Evolutionary conservation across 2,888 invertebrate genomes (phyloP), one percentile per base, ranked within the genome.

Genomic region (Sylvicola fuscatus): DNA sequence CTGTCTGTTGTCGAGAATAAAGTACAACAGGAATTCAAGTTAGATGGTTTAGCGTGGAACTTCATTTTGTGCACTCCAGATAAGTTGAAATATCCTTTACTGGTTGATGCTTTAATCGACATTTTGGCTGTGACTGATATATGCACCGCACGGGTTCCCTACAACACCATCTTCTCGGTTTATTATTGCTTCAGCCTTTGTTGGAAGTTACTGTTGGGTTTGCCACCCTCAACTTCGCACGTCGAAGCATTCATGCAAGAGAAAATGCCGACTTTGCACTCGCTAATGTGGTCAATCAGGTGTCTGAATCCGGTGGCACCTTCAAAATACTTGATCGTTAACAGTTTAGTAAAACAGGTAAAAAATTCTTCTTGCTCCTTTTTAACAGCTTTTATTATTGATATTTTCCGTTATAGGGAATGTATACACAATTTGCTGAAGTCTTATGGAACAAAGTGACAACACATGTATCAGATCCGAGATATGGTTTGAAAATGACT

Each of bases 21-120:
- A 16, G 40, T 48, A 43, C 66, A 77, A 58, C 89, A 90, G 47
- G 78, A 82, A 32, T 92, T 92, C 0, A 92, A 92, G 56, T 65
- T 93, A 38, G 93, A 95, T 60, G 84, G 84, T 3, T 56, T 86
- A 37, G 92, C 92, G 2, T 86, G 87, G 60, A 93, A 90, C 62
- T 93, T 93, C 52, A 79, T 93, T 39, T 64, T 93, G 40, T 89
- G 89, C 35, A 89, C 87, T 2, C 80, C 86, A 0, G 92, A 93
- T 52, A 84, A 84, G 58, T 62, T 92, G 35, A 80, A 86, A 48
- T 93, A 93, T 61, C 79, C 83, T 1, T 55, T 82, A 31, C 60
- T 95, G 6, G 70, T 93, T 41, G 84, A 89, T 49, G 83, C 90
- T 0, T 59, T 90, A 3, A 73, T 90, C 16, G 73, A 81, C 42